A percentile compares a stretch with the other conserved stretches of the same genome.
Evolutionary conservation across 2,888 invertebrate genomes (phyloP).

Genomic region (Heliconius hortense): DNA sequence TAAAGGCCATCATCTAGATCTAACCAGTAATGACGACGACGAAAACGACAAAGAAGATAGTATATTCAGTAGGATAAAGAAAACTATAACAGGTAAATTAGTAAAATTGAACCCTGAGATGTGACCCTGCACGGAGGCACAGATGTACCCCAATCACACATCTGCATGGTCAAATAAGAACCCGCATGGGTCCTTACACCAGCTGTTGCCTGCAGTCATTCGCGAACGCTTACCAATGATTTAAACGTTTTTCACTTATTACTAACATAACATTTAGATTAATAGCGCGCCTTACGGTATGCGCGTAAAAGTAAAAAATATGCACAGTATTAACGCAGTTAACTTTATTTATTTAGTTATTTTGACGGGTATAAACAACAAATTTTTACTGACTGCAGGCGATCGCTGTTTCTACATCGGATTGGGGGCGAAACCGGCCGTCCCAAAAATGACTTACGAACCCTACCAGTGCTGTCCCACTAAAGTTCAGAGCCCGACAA

Average conservation of each 20-base stretch:
- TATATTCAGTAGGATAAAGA: slow-evolving; percentile 78
- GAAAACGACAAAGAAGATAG: slow-evolving; percentile 76
- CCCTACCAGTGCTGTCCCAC: slow-evolving; percentile 96
- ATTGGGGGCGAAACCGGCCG: slow-evolving; percentile 92
- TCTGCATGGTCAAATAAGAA: slow-evolving; percentile 76
- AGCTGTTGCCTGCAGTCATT: slow-evolving; percentile 86
- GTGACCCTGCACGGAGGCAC: slow-evolving; percentile 69
- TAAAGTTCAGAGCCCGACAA: slow-evolving; percentile 89
- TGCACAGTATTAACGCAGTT: slow-evolving; percentile 78
- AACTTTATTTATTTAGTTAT: slow-evolving; percentile 67
- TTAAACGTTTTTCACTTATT: slow-evolving; percentile 75
- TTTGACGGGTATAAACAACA: slow-evolving; percentile 84
- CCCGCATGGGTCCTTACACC: slow-evolving; percentile 76
- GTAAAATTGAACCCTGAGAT: slow-evolving; percentile 67
- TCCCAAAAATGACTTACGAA: slow-evolving; percentile 90
- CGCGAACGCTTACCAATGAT: slow-evolving; percentile 76
- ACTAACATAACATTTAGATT: slow-evolving; percentile 79
- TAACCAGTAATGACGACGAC: slow-evolving; percentile 58
- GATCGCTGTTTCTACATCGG: slow-evolving; percentile 98
- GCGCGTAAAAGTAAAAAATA: slow-evolving; percentile 62
- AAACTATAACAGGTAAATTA: slow-evolving; percentile 79
- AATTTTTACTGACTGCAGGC: slow-evolving; percentile 96
- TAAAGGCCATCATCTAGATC: slow-evolving; percentile 46
- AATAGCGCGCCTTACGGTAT: slow-evolving; percentile 70
- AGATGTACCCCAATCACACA: slow-evolving; percentile 64